A percentile compares a stretch with the other conserved stretches of the same genome.
Conservation (phyloP, 1,140 invertebrate genomes). For the Atta texana region DNA sequence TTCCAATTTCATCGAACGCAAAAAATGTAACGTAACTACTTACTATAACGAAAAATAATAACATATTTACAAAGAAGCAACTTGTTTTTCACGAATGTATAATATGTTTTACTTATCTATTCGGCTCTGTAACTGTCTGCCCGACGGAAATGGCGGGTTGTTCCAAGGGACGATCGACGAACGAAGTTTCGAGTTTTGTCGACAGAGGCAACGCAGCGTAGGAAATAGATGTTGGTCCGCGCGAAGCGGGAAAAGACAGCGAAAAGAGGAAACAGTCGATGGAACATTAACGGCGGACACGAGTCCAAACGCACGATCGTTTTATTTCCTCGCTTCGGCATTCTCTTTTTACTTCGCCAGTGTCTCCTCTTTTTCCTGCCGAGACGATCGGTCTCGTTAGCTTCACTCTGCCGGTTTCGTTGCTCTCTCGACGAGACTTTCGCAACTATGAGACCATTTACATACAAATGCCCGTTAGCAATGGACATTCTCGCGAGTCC, state of each 20-base stretch:
- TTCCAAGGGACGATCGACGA: slow-evolving; percentile 42
- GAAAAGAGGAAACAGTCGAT: slow-evolving; percentile 22
- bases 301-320: slow-evolving; percentile 66
- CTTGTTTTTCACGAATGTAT: slow-evolving; percentile 13
- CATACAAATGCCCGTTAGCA: slow-evolving; percentile 76
- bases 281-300: slow-evolving; percentile 71
- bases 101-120: slow-evolving; percentile 27
- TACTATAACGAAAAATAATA: background rate
- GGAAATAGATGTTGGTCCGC: slow-evolving; percentile 63
- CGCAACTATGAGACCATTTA: slow-evolving; percentile 74
- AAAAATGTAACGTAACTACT: background rate
- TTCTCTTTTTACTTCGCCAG: slow-evolving; percentile 52
- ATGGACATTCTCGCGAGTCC: slow-evolving; percentile 72
- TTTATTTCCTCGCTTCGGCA: slow-evolving; percentile 38
- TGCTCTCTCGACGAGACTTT: slow-evolving; percentile 64
- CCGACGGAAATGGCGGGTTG: slow-evolving; percentile 17
- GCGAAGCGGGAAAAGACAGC: slow-evolving; percentile 50
- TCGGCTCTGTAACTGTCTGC: slow-evolving; percentile 24
- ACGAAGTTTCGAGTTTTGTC: slow-evolving; percentile 60
- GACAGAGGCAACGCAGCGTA: slow-evolving; percentile 18
- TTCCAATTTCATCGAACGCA: background rate
- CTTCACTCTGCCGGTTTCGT: slow-evolving; percentile 56
- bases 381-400: slow-evolving; percentile 76
- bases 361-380: slow-evolving; percentile 65
- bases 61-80: background rate